Base-by-base conservation (phyloP, 2,797 vertebrate genomes). In the Netta rufina region DNA sequence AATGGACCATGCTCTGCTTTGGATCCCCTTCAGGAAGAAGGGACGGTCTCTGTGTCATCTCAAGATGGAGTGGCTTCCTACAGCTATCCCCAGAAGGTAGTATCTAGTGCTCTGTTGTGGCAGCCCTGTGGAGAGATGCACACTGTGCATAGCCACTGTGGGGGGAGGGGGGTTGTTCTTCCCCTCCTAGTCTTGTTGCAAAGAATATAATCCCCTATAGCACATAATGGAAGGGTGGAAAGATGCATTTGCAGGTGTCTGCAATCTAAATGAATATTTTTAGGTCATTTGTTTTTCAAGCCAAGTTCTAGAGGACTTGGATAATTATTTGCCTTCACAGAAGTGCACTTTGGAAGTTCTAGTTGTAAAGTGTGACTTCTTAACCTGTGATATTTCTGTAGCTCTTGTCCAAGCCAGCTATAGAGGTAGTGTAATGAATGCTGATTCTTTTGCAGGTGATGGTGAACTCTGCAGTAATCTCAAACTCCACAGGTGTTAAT, bases 81-180 rank as follows among this genome's bases (percentile, higher is more conserved):
- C 97, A 98, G 90, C 97, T 99, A 98, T 95, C 96, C 98, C 11
- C 98, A 98, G 77, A 98, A 99, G 98, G 98, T 99, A 97, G 86
- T 47, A 36, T n/a, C 45, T 82, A 8, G 22, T 76, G 14, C 11
- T 58, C 89, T 3, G 22, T 3, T 54, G 28, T 66, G 33, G 64
- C 62, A 49, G 39, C n/a, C 32, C 47, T 78, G 25, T 36, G 41
- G 28, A 64, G 43, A 56, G 18, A 21, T 73, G 25, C 45, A 41
- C 0, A 0, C 56, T 88, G 54, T 14, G 8, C 54, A 66, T 41
- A 38, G 8, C 27, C 51, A 56, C 32, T 62, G 9, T 56, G 60
- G 62, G 62, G 53, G 58, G 60, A 58, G 58, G 53, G 54, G 66
- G 21, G 27, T 13, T 76, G 18, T 47, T 45, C 39, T 45, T 27